Conservation (phyloP, 1,140 invertebrate genomes). For the Drosophila lacteicornis region DNA sequence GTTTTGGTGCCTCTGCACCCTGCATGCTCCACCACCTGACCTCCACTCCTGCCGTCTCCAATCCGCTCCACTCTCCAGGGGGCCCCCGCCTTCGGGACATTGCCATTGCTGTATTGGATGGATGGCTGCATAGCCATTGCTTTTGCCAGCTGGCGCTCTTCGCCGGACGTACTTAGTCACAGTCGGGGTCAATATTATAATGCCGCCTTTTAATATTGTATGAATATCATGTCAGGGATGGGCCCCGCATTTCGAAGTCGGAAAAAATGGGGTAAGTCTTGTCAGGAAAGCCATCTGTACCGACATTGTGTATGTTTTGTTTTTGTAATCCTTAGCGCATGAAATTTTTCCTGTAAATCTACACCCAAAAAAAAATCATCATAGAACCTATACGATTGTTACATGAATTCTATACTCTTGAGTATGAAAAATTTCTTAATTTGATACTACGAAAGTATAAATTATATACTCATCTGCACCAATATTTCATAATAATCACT, state of each 20-base stretch:
- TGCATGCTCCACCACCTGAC: slow-evolving; percentile 9
- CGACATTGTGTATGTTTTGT: too few relatives aligned
- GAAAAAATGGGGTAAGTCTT: neutral
- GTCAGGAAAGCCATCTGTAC: neutral
- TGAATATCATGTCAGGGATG: neutral
- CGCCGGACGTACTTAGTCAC: neutral
- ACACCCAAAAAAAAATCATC: too few relatives aligned
- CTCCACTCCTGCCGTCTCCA: neutral
- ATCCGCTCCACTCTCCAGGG: slow-evolving; percentile 7
- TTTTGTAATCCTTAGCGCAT: too few relatives aligned
- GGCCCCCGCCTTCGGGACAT: slow-evolving; percentile 22
- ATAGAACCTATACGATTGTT: too few relatives aligned
- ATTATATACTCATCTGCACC: too few relatives aligned
- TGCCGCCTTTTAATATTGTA: neutral
- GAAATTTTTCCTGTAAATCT: too few relatives aligned
- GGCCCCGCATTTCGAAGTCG: neutral
- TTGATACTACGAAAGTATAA: too few relatives aligned
- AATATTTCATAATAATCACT: too few relatives aligned
- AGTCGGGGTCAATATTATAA: neutral
- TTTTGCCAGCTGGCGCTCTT: slow-evolving; percentile 13
- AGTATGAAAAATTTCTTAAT: too few relatives aligned
- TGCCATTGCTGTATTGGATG: slow-evolving; percentile 16
- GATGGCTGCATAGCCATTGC: slow-evolving; percentile 1
- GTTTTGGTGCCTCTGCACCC: slow-evolving; percentile 2
- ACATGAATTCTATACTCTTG: too few relatives aligned